These are phyloP conservation scores for Gymnorhina tibicen DNA, from an alignment of 2,113 vertebrate genomes.

Conservation along the genomic window DNA sequence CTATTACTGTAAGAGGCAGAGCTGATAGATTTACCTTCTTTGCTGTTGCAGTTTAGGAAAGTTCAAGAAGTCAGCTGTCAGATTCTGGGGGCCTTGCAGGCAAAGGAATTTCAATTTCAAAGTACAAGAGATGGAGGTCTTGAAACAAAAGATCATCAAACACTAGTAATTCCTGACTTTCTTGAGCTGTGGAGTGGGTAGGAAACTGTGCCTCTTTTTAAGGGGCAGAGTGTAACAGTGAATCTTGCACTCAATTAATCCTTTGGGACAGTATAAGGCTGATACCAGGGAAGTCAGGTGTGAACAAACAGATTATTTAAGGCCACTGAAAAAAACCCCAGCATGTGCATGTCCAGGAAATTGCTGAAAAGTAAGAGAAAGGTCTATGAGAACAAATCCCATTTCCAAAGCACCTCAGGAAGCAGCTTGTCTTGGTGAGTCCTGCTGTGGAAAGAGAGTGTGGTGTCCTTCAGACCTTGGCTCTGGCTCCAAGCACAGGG, in stretches of 20 bases:
- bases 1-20: background rate
- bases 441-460: accelerated
- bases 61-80: slow-evolving; percentile 74
- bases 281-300: background rate
- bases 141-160: slow-evolving; percentile 74
- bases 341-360: background rate
- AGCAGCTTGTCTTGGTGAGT: background rate
- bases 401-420: background rate
- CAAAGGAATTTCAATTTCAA: slow-evolving; percentile 75
- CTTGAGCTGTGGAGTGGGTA: slow-evolving; percentile 16
- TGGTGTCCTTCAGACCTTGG: background rate
- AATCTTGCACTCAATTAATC: slow-evolving; percentile 18
- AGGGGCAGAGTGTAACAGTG: background rate
- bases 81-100: slow-evolving; percentile 47
- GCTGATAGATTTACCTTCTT: slow-evolving; percentile 54
- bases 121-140: slow-evolving; percentile 67
- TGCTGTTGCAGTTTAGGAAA: slow-evolving; percentile 47
- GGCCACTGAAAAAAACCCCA: background rate
- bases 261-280: background rate
- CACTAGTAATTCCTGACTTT: slow-evolving; percentile 57
- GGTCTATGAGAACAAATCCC: background rate
- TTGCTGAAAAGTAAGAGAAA: background rate
- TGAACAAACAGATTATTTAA: background rate
- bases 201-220: background rate
- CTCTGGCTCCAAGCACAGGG: background rate